These are phyloP conservation scores for Sandelia bainsii DNA, from an alignment of 2,797 vertebrate genomes.

Conservation along the genomic window DNA sequence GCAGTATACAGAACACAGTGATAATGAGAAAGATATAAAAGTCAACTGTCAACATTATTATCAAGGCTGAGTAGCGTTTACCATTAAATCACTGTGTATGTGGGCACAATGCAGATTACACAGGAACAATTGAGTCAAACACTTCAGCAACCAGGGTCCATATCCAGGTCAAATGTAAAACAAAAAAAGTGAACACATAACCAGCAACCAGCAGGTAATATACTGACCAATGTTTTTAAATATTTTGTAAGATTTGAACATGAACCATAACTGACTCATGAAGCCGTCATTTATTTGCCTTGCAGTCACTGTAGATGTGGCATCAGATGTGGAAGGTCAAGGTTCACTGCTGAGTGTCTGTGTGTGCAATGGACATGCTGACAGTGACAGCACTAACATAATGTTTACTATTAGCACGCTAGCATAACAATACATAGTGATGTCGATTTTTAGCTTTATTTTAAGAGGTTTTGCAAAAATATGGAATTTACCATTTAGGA, in stretches of 20 bases:
- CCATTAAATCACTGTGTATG: conserved; percentile 12
- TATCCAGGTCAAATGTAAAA: background rate
- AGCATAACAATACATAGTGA: too few species aligned
- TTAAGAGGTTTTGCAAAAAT: too few species aligned
- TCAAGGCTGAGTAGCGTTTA: conserved; percentile 6
- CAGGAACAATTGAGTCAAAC: background rate
- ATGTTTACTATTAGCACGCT: too few species aligned
- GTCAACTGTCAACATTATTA: background rate
- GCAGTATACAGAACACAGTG: background rate
- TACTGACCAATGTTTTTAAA: background rate
- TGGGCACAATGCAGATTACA: background rate
- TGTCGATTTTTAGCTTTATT: too few species aligned
- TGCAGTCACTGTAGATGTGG: background rate
- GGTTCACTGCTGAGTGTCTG: background rate
- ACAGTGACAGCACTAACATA: too few species aligned
- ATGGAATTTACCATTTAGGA: too few species aligned
- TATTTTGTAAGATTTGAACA: background rate
- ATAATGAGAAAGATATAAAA: conserved; percentile 13
- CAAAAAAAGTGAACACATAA: background rate
- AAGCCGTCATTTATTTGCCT: background rate
- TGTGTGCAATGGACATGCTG: too few species aligned
- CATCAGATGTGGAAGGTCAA: background rate
- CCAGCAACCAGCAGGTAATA: background rate
- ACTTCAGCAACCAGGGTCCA: background rate
- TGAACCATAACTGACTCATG: background rate